These are phyloP conservation scores for Cydia strobilella DNA, from an alignment of 1,140 invertebrate genomes.

Conservation along the genomic window DNA sequence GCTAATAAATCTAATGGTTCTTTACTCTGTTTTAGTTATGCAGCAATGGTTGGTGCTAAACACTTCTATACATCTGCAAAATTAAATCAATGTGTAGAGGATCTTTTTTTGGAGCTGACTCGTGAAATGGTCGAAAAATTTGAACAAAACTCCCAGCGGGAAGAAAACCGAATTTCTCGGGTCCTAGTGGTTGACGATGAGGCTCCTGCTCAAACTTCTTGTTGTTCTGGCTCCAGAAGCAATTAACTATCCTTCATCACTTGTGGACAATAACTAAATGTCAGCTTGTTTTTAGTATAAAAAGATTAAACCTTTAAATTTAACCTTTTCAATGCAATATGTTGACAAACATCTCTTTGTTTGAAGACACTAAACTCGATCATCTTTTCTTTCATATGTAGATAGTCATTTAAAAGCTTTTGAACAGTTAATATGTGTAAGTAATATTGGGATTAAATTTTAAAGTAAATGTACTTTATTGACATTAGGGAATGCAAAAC, in stretches of 20 bases:
- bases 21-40: conserved; percentile 85
- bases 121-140: conserved; percentile 73
- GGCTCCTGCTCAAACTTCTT: conserved; percentile 52
- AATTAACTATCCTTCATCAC: conserved; percentile 41
- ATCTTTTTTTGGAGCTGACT: conserved; percentile 94
- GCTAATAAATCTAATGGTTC: background rate
- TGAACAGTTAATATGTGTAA: background rate
- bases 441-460: background rate
- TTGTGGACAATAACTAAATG: background rate
- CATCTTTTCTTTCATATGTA: background rate
- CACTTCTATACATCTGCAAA: conserved; percentile 98
- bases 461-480: background rate
- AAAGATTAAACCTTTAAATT: background rate
- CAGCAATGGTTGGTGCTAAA: conserved; percentile 94
- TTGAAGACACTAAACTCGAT: background rate
- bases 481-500: too few relatives aligned
- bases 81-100: conserved; percentile 94
- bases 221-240: conserved; percentile 61
- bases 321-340: background rate
- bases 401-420: background rate
- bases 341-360: background rate
- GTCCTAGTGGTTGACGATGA: conserved; percentile 74
- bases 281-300: background rate
- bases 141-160: conserved; percentile 53
- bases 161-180: conserved; percentile 49